Percentiles rank a stretch among this genome's conserved stretches.
These are phyloP conservation scores for Pantherophis alleghaniensis DNA, from an alignment of 2,797 vertebrate species.

Conservation along the genomic window DNA sequence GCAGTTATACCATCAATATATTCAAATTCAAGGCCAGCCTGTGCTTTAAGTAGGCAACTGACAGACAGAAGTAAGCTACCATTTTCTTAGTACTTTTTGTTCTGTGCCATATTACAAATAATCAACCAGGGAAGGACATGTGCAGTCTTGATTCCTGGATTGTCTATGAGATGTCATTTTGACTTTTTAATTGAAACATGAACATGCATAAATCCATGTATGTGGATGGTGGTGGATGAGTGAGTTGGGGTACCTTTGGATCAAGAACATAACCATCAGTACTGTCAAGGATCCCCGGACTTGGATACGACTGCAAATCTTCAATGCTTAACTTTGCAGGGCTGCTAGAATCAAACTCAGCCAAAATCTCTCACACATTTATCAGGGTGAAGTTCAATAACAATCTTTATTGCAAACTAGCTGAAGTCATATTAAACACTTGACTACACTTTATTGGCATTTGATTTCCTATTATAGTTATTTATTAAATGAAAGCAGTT, in stretches of 20 bases:
- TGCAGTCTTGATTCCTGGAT: background rate
- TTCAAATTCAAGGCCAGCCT: background rate
- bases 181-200: background rate
- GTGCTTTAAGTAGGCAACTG: background rate
- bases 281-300: background rate
- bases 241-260: background rate
- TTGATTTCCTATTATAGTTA: background rate
- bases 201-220: background rate
- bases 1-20: background rate
- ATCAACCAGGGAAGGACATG: background rate
- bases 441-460: background rate
- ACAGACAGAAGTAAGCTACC: too few relatives aligned
- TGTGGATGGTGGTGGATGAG: background rate
- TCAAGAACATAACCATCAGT: background rate
- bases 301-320: background rate
- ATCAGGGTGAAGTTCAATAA: background rate
- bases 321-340: background rate
- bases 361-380: background rate
- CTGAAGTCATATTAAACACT: background rate
- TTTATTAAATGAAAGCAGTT: background rate
- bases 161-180: background rate
- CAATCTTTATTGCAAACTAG: background rate
- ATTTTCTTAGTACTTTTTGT: background rate
- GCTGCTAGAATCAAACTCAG: background rate
- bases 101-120: background rate